A percentile compares a stretch with the other conserved stretches of the same genome.
Conservation (phyloP, 2,113 vertebrate species). For the Raja brachyura region DNA sequence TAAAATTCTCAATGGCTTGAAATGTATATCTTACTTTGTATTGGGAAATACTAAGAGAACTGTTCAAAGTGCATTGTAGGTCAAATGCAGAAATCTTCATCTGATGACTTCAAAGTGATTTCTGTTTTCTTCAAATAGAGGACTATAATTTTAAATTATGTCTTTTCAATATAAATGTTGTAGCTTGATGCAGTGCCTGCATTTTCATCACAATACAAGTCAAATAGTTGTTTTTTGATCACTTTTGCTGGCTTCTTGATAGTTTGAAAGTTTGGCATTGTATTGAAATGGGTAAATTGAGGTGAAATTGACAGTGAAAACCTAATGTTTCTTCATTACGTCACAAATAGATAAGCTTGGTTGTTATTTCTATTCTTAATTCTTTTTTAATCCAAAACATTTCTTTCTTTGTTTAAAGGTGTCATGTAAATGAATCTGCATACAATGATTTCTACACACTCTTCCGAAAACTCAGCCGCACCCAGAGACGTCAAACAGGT, state of each 20-base stretch:
- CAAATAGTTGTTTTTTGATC: not conserved
- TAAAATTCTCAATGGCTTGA: not conserved
- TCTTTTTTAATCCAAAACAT: not conserved
- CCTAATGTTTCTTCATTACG: not conserved
- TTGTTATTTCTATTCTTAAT: not conserved
- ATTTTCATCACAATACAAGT: not conserved
- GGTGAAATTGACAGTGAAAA: not conserved
- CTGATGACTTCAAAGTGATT: not conserved
- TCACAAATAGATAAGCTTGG: not conserved
- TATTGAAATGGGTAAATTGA: not conserved
- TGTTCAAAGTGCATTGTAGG: not conserved
- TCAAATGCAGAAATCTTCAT: not conserved
- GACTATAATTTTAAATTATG: no score
- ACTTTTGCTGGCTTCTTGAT: not conserved
- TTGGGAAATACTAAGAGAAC: not conserved
- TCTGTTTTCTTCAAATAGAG: not conserved
- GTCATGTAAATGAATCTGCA: not conserved
- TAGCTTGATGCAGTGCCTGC: not conserved
- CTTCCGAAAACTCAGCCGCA: constrained; percentile 56
- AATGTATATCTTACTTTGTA: not conserved
- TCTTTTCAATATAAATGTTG: no score
- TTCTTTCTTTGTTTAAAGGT: not conserved
- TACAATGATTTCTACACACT: constrained; percentile 75
- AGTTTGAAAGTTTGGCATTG: not conserved
- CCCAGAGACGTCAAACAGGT: constrained; percentile 73